These are phyloP conservation scores for Sebastes minor DNA, from an alignment of 2,797 vertebrate species.

Conservation along the genomic window DNA sequence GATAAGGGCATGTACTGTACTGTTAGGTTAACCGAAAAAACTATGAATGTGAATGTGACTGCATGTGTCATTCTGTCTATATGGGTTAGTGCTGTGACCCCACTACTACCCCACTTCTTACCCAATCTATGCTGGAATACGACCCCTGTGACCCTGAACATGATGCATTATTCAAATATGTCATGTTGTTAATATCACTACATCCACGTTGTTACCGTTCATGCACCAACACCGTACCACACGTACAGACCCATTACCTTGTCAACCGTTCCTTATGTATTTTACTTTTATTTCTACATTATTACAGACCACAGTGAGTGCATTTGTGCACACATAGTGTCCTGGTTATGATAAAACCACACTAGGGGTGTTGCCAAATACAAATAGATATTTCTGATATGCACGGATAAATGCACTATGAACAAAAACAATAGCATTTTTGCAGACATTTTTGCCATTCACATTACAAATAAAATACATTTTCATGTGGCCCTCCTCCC, in stretches of 20 bases:
- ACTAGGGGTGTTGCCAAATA: neutral
- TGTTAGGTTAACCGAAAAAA: neutral
- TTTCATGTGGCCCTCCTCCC: neutral
- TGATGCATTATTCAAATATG: neutral
- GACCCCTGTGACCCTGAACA: neutral
- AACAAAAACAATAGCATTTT: neutral
- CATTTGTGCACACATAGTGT: neutral
- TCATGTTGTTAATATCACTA: neutral
- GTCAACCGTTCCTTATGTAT: neutral
- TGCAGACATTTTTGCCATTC: neutral
- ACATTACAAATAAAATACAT: neutral
- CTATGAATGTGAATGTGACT: neutral
- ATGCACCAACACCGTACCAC: neutral
- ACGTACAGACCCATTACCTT: neutral
- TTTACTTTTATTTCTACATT: neutral
- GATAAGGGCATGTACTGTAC: neutral
- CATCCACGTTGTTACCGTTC: neutral
- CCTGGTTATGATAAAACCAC: neutral
- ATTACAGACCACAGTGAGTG: neutral
- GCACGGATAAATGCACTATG: neutral
- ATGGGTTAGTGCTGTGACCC: neutral
- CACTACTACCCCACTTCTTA: neutral
- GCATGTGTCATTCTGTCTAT: neutral
- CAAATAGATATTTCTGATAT: neutral
- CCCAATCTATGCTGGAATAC: neutral